Conservation (phyloP, 2,797 vertebrate genomes). For the Argentina silus region DNA sequence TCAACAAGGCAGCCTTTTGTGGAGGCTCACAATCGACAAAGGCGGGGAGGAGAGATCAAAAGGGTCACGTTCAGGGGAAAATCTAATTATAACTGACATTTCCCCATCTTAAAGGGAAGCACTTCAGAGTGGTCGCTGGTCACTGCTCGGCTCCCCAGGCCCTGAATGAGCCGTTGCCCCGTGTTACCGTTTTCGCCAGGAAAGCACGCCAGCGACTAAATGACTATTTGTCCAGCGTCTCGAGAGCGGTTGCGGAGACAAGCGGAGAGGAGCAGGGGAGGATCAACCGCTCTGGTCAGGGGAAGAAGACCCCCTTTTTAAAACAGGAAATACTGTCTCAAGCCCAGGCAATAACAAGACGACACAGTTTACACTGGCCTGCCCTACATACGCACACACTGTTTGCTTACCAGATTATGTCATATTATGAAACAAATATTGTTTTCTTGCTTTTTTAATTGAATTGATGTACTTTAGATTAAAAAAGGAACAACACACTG, state of each 20-base stretch:
- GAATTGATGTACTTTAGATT: neutral
- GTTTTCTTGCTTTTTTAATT: neutral
- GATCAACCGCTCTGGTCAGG: slow-evolving; percentile 55
- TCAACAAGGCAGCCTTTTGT: slow-evolving; percentile 75
- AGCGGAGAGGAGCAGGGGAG: slow-evolving; percentile 28
- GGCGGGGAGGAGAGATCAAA: slow-evolving; percentile 68
- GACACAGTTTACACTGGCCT: slow-evolving; percentile 64
- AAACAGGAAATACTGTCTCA: slow-evolving; percentile 76
- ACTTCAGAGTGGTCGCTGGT: slow-evolving; percentile 59
- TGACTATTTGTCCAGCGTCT: slow-evolving; percentile 66
- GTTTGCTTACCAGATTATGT: neutral
- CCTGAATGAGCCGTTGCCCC: slow-evolving; percentile 62
- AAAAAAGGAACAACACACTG: too few relatives aligned
- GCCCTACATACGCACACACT: slow-evolving; percentile 43
- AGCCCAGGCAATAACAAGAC: slow-evolving; percentile 70
- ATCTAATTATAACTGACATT: slow-evolving; percentile 83
- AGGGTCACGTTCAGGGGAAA: slow-evolving; percentile 70
- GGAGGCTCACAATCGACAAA: slow-evolving; percentile 68
- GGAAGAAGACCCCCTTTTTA: slow-evolving; percentile 56
- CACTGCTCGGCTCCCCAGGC: slow-evolving; percentile 46
- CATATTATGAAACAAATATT: neutral
- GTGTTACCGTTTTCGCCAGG: slow-evolving; percentile 57
- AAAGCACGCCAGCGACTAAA: slow-evolving; percentile 56
- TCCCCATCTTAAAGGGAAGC: slow-evolving; percentile 73
- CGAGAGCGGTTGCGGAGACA: slow-evolving; percentile 47